Evolutionary conservation across 2,113 vertebrate species (phyloP), one percentile per base, ranked within the genome.

Genomic region (Rhabdornis inornatus): DNA sequence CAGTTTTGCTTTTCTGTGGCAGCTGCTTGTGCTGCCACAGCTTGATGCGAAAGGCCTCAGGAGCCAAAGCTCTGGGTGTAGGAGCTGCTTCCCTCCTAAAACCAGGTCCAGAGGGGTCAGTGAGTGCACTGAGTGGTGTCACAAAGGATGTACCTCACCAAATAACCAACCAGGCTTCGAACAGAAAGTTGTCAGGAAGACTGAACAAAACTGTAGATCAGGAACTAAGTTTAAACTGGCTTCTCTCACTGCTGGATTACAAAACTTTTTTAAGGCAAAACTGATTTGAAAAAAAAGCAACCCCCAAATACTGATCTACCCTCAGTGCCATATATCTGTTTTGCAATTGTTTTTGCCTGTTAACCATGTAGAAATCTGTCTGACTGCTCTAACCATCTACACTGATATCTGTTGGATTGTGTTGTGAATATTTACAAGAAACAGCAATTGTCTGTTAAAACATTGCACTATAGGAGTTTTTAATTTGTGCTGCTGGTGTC

Each of bases 1-100:
- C 65, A 25, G 10, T 11, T 52, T 35, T 25, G 3, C 16, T 60
- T 39, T 70, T 56, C 66, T 25, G 35, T 47, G 33, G 23, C 13
- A 39, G 49, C 27, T 23, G 12, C 28, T 66, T 37, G 30, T 56
- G 35, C 31, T 31, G 16, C 8, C 25, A 17, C 8, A 71, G 42
- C 31, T 53, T 3, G 1, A 25, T 44, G 33, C 11, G 37, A 44
- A 45, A 74, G 16, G 25, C 45, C 19, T 55, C 13, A 5, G 50
- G 30, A 0, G 1, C n/a, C 56, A 27, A 37, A 82, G 6, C 12
- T 31, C 15, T 12, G 12, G 0, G 22, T 11, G 27, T 10, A 28
- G 50, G 37, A 75, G 14, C 40, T 45, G 52, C 40, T 35, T 19
- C 13, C 30, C 9, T 15, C 42, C 16, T 24, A 0, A 3, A 50